Base-by-base conservation (phyloP, 2,797 vertebrate genomes). In the Potorous gilbertii region DNA sequence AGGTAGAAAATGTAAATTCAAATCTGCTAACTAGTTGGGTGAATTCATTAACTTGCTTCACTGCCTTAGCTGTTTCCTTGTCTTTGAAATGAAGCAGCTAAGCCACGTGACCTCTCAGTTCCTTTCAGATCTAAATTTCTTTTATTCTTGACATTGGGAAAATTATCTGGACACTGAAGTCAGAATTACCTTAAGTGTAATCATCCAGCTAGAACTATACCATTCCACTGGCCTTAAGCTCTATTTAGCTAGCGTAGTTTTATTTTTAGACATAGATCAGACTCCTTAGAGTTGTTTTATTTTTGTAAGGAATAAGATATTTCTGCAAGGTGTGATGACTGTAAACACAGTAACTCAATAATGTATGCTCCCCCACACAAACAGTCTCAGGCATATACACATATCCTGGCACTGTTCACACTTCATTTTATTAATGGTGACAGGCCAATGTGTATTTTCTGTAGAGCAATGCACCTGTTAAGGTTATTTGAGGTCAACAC, bases 401-500 rank as follows among this genome's bases (percentile, higher is more conserved):
- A 95, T 56, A 93, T 92, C 52, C 46, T 95, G 96, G 95, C 95
- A 93, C 94, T 55, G 10, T 97, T 97, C 95, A 93, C 96, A 96
- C 96, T 96, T 91, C 0, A 0, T 89, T 93, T 90, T 96, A 98
- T 97, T 98, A 97, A 98, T 97, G 98, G 97, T 96, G 95, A 62
- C 96, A 46, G 90, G 96, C 97, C 95, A 97, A 95, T 92, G 89
- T 93, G 95, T 97, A 96, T 97, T 97, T 97, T 96, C 97, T 13
- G 5, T 90, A 94, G 94, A 97, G 92, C 93, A 87, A 10, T 62
- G 95, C 97, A 97, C 97, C 98, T 98, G 97, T 97, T 96, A 95
- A 97, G 97, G 97, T 98, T 97, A 95, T 96, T 93, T 91, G 18
- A 95, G 98, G 97, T 98, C 97, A 96, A n/a, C 16, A 90, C 94